Evolutionary conservation across 2,797 vertebrate genomes (phyloP).

Genomic region (Argentina silus): DNA sequence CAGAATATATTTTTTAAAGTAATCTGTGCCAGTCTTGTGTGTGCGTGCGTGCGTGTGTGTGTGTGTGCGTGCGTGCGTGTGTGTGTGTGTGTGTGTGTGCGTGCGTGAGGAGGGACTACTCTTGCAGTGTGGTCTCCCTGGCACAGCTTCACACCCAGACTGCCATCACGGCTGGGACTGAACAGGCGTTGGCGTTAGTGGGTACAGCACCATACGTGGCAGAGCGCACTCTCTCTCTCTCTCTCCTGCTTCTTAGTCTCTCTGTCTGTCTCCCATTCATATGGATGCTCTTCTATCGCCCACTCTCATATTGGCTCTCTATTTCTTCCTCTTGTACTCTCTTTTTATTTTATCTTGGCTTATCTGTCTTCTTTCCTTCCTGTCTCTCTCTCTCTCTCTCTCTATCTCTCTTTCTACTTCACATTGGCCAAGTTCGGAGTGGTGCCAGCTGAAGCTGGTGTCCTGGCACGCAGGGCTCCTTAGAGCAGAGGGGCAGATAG

Average conservation of each 20-base stretch:
- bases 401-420: constrained; percentile 26
- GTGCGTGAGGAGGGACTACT: constrained; percentile 63
- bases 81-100: constrained; percentile 10
- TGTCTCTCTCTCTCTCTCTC: not conserved
- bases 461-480: constrained; percentile 39
- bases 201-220: constrained; percentile 34
- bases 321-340: constrained; percentile 24
- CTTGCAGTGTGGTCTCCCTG: constrained; percentile 63
- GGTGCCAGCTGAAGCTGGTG: constrained; percentile 61
- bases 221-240: constrained; percentile 37
- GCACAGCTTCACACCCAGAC: constrained; percentile 67
- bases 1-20: constrained; percentile 77
- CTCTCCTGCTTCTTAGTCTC: constrained; percentile 33
- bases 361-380: not conserved
- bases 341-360: constrained; percentile 15
- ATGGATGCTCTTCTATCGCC: constrained; percentile 22
- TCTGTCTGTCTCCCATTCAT: constrained; percentile 55
- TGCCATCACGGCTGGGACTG: constrained; percentile 74
- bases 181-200: constrained; percentile 61
- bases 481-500: constrained; percentile 54
- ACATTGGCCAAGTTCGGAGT: constrained; percentile 62
- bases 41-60: constrained; percentile 38
- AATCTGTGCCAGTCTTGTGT: constrained; percentile 73
- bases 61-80: constrained; percentile 32
- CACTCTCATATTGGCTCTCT: constrained; percentile 16